Percentiles rank a stretch among this genome's conserved stretches.
These are phyloP conservation scores for Exocentrus adspersus DNA, from an alignment of 2,888 invertebrate genomes.

Conservation along the genomic window DNA sequence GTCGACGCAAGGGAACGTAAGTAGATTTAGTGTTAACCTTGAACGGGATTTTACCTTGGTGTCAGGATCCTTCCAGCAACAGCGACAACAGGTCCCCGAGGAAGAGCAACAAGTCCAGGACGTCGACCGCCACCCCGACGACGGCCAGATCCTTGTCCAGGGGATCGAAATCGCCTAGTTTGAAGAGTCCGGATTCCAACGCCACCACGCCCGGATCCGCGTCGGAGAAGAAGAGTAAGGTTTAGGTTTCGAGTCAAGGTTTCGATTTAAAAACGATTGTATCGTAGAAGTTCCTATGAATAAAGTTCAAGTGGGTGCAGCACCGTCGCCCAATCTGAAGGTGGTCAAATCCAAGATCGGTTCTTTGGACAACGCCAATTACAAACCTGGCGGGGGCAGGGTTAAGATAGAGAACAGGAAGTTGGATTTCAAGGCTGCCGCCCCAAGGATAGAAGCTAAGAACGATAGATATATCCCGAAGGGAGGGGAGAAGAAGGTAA, in stretches of 20 bases:
- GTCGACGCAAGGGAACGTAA: conserved; percentile 82
- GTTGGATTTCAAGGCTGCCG: conserved; percentile 83
- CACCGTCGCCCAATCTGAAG: conserved; percentile 92
- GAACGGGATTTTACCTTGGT: too few species aligned
- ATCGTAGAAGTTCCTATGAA: conserved; percentile 87
- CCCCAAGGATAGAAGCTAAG: conserved; percentile 89
- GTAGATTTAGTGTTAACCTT: too few species aligned
- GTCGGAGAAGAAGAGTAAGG: conserved; percentile 78
- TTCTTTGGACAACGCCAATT: conserved; percentile 87
- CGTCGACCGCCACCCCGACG: conserved; percentile 56
- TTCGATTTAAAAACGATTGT: conserved; percentile 3
- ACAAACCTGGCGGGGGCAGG: conserved; percentile 90
- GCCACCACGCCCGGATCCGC: conserved; percentile 63
- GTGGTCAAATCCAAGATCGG: conserved; percentile 93
- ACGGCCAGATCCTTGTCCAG: conserved; percentile 62
- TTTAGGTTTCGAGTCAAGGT: too few species aligned
- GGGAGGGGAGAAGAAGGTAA: conserved; percentile 92
- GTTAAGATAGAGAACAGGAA: conserved; percentile 89
- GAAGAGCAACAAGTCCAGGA: conserved; percentile 71
- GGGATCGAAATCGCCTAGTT: conserved; percentile 65
- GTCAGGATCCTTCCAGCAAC: conserved; percentile 66
- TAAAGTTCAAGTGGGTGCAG: conserved; percentile 90
- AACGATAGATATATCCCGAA: conserved; percentile 88
- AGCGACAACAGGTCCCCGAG: conserved; percentile 77
- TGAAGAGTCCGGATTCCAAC: conserved; percentile 78